Conservation (phyloP, 2,113 vertebrate species). For the Rhegmatorhina hoffmannsi region DNA sequence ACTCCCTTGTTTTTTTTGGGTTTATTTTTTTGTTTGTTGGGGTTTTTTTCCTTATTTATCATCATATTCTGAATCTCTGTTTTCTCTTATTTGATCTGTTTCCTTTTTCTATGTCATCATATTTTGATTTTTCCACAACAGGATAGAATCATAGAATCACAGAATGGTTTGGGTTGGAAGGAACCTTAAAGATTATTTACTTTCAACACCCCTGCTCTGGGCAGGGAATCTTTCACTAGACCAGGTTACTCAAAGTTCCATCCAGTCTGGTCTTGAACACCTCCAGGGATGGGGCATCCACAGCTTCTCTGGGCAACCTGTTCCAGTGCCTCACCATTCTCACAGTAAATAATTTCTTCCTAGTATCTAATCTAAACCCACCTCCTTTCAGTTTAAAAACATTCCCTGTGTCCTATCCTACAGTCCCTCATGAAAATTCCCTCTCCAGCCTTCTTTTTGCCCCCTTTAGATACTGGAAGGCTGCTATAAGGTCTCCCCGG, state of each 20-base stretch:
- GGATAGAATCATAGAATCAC: not conserved
- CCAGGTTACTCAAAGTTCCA: not conserved
- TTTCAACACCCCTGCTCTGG: not conserved
- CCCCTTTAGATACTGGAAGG: not conserved
- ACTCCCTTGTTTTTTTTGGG: not conserved
- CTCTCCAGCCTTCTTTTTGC: not conserved
- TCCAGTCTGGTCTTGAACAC: not conserved
- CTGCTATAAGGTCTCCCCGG: not conserved
- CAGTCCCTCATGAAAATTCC: not conserved
- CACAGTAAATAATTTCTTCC: not conserved
- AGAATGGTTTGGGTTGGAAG: not conserved
- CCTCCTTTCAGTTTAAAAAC: not conserved
- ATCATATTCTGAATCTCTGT: not conserved
- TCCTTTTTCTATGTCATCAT: not conserved
- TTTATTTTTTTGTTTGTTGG: not conserved
- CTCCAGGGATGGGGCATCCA: not conserved
- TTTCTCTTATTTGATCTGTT: not conserved
- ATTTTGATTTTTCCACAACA: not conserved
- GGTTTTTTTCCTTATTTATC: not conserved
- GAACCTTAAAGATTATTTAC: not conserved
- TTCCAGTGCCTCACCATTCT: not conserved
- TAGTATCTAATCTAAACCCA: not conserved
- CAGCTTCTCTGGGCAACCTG: not conserved
- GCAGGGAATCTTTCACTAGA: not conserved
- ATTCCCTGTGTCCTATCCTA: not conserved